phyloP scores from a whole-genome alignment of 2,888 invertebrate species.

The Lithophane socia region DNA sequence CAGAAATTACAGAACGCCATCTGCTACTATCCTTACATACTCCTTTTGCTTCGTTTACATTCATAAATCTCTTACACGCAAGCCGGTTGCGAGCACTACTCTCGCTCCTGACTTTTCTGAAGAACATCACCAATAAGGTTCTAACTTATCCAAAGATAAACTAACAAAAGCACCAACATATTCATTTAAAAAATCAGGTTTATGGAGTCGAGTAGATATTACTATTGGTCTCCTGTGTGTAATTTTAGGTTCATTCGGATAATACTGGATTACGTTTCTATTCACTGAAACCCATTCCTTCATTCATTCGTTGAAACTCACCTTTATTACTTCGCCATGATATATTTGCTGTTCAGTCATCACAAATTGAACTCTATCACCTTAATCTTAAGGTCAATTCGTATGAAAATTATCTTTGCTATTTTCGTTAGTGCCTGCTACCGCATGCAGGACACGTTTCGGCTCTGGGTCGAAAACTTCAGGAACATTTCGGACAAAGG shows the following conservation, averaged over 20 bases:
- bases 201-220: not conserved
- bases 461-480: conserved; percentile 55
- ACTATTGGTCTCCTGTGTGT: not conserved
- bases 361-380: conserved; percentile 23
- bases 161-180: not conserved
- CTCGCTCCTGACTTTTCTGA: no score
- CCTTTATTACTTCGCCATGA: conserved; percentile 51
- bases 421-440: conserved; percentile 46
- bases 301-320: conserved; percentile 58
- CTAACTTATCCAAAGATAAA: not conserved
- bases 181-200: conserved; percentile 1
- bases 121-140: no score
- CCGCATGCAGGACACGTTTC: conserved; percentile 63
- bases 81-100: no score
- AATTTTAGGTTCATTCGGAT: conserved; percentile 37
- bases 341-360: not conserved
- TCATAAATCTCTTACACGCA: no score
- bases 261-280: conserved; percentile 47
- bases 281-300: conserved; percentile 64
- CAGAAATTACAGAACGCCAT: no score
- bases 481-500: conserved; percentile 60
- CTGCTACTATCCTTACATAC: no score
- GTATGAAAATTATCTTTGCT: conserved; percentile 25
- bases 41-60: no score
- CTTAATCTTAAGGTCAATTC: conserved; percentile 10